These are phyloP conservation scores for Rotaria sp. DNA, from an alignment of 2,888 invertebrate genomes.

Conservation along the genomic window DNA sequence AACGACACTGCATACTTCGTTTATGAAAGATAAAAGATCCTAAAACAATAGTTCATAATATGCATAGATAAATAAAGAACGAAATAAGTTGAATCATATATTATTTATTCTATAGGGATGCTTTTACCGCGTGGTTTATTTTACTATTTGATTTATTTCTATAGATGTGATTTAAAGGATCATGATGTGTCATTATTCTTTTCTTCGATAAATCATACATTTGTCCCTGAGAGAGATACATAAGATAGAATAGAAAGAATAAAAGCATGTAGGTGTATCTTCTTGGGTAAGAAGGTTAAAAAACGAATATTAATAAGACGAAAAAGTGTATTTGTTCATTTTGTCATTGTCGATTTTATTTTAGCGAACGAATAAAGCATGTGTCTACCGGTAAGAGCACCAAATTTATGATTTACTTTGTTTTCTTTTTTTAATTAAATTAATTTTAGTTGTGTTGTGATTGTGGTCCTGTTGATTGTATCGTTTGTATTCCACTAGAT, in stretches of 20 bases:
- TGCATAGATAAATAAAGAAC: neutral
- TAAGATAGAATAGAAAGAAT: neutral
- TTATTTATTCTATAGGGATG: neutral
- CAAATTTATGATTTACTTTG: neutral
- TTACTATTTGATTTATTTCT: neutral
- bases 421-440: neutral
- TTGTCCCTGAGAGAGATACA: neutral
- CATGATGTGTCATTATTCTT: neutral
- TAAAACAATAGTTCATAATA: neutral
- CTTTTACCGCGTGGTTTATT: neutral
- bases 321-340: neutral
- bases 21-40: neutral
- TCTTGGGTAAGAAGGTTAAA: neutral
- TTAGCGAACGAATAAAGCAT: neutral
- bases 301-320: too few relatives aligned
- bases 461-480: neutral
- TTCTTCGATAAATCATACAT: neutral
- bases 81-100: neutral
- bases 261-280: neutral
- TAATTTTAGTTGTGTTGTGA: neutral
- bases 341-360: neutral
- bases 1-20: neutral
- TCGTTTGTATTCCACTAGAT: neutral
- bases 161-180: neutral
- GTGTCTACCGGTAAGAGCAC: neutral